These are phyloP conservation scores for Athalia rosae DNA, from an alignment of 2,888 invertebrate species.

Conservation along the genomic window DNA sequence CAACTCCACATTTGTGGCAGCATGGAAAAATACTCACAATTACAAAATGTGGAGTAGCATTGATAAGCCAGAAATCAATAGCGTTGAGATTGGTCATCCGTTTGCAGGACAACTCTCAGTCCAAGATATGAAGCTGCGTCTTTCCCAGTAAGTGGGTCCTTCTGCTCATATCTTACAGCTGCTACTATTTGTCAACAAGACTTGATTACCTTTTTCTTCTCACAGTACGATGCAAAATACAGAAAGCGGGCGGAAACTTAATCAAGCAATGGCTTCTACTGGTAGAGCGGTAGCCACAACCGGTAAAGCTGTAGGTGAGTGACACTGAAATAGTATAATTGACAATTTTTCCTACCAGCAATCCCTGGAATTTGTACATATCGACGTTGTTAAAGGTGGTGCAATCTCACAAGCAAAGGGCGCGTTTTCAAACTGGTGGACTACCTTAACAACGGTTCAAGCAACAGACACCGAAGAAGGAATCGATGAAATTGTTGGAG, in stretches of 20 bases:
- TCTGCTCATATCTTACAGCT: slow-evolving; percentile 7
- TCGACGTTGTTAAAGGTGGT: slow-evolving; percentile 77
- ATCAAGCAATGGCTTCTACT: slow-evolving; percentile 93
- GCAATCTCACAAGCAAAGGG: slow-evolving; percentile 92
- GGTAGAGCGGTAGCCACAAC: slow-evolving; percentile 91
- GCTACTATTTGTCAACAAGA: background rate
- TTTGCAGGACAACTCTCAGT: slow-evolving; percentile 96
- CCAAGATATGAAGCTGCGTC: slow-evolving; percentile 92
- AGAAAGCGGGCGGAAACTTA: slow-evolving; percentile 94
- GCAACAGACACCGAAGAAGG: slow-evolving; percentile 59
- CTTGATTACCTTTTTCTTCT: background rate
- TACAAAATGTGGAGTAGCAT: slow-evolving; percentile 88
- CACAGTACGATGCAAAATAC: slow-evolving; percentile 94
- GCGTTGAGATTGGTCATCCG: slow-evolving; percentile 86
- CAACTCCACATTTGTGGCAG: slow-evolving; percentile 87
- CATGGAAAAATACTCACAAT: slow-evolving; percentile 92
- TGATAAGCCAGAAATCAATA: slow-evolving; percentile 70
- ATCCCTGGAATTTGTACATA: background rate
- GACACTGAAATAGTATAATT: background rate
- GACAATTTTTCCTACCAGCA: background rate
- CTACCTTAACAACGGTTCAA: slow-evolving; percentile 79
- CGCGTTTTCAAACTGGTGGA: slow-evolving; percentile 92
- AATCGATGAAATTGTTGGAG: slow-evolving; percentile 58
- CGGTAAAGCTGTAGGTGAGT: slow-evolving; percentile 82
- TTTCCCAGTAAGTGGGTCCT: slow-evolving; percentile 86